Evolutionary conservation across 2,113 vertebrate species (phyloP).

Genomic region (Ginglymostoma cirratum): DNA sequence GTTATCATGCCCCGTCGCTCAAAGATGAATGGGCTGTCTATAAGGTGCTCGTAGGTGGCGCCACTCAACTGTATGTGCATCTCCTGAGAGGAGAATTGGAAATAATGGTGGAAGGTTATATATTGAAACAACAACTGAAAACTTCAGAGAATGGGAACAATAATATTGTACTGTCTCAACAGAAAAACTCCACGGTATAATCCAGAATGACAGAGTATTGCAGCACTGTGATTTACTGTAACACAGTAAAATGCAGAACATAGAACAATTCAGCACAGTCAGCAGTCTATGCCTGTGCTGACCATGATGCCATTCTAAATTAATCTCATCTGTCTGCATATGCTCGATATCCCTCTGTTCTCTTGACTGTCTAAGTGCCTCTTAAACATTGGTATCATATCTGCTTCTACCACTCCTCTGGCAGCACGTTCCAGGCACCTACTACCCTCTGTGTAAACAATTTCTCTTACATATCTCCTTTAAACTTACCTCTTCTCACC

Average conservation of each 20-base stretch:
- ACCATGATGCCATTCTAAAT: too few species aligned
- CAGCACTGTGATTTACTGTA: too few species aligned
- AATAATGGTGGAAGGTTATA: neutral
- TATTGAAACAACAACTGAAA: neutral
- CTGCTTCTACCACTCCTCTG: too few species aligned
- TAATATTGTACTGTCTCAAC: neutral
- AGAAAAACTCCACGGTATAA: neutral
- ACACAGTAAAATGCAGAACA: too few species aligned
- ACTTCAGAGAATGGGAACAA: neutral
- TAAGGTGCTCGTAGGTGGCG: conserved; percentile 60
- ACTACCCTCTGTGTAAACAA: neutral
- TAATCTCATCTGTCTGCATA: too few species aligned
- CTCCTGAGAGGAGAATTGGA: conserved; percentile 45
- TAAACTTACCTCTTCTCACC: too few species aligned
- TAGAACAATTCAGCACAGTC: neutral
- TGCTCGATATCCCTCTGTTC: too few species aligned
- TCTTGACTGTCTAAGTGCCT: too few species aligned
- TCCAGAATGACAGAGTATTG: neutral
- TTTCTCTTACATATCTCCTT: too few species aligned
- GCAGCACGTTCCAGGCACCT: neutral
- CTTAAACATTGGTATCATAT: too few species aligned
- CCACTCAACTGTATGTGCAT: conserved; percentile 65
- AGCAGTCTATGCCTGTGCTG: too few species aligned
- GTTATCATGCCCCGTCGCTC: conserved; percentile 59
- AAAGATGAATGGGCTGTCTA: conserved; percentile 63